phyloP scores from a whole-genome alignment of 1,140 invertebrate genomes.

The Drosophila paulistorum region DNA sequence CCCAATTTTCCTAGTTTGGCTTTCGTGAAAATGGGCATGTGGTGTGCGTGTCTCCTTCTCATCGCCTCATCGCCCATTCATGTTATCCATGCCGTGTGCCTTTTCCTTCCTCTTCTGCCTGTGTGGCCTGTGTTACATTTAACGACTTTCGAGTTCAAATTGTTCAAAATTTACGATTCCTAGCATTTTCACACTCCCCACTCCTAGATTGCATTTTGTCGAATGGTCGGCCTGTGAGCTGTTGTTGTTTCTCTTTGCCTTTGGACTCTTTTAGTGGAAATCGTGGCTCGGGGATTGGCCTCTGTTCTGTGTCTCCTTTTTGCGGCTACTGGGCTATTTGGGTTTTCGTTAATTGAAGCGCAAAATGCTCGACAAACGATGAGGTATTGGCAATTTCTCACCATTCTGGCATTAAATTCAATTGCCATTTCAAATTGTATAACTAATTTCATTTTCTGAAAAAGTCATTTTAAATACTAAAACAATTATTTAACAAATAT shows the following conservation, averaged over 20 bases:
- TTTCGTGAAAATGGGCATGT: slow-evolving; percentile 34
- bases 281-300: not conserved
- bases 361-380: slow-evolving; percentile 30
- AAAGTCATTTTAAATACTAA: no score
- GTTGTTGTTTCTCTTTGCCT: slow-evolving; percentile 23
- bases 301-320: slow-evolving; percentile 12
- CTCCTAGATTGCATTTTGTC: slow-evolving; percentile 47
- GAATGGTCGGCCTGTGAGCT: slow-evolving; percentile 20
- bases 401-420: slow-evolving; percentile 53
- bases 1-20: slow-evolving; percentile 65
- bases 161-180: slow-evolving; percentile 75
- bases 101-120: slow-evolving; percentile 13
- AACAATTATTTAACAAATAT: no score
- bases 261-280: slow-evolving; percentile 4
- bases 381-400: slow-evolving; percentile 25
- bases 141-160: slow-evolving; percentile 80
- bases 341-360: slow-evolving; percentile 52
- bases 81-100: not conserved
- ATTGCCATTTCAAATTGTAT: slow-evolving; percentile 32
- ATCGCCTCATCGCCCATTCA: slow-evolving; percentile 28
- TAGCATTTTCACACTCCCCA: slow-evolving; percentile 62
- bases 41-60: slow-evolving; percentile 18
- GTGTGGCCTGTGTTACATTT: slow-evolving; percentile 71
- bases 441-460: slow-evolving; percentile 44
- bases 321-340: slow-evolving; percentile 26